Evolutionary conservation across 2,888 invertebrate genomes (phyloP).

Genomic region (Capitulum mitella): DNA sequence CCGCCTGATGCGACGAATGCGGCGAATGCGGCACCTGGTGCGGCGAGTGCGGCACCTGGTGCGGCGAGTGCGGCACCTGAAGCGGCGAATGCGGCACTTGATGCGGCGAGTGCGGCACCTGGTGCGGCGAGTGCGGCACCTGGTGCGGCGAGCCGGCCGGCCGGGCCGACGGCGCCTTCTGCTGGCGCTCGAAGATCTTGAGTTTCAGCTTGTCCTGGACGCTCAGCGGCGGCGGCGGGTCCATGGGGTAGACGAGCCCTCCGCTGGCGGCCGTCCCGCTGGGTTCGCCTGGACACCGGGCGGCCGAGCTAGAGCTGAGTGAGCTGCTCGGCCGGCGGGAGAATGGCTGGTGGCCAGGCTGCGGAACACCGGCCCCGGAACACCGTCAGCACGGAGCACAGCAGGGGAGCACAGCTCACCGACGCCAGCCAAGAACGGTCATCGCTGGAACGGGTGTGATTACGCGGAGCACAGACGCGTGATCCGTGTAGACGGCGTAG

Average conservation of each 20-base stretch:
- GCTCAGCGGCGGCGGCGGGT: not conserved
- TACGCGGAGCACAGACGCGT: too few relatives aligned
- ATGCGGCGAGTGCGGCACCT: not conserved
- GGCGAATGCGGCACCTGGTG: not conserved
- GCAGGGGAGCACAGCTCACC: too few relatives aligned
- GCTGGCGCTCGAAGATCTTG: constrained; percentile 13
- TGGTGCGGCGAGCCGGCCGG: not conserved
- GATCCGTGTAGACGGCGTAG: too few relatives aligned
- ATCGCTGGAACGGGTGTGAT: too few relatives aligned
- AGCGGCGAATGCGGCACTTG: not conserved
- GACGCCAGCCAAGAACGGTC: too few relatives aligned
- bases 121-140: not conserved
- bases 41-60: not conserved
- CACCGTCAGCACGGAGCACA: not conserved
- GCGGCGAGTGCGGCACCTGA: not conserved
- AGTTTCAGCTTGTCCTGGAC: constrained; percentile 11
- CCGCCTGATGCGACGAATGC: not conserved
- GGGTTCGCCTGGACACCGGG: constrained; percentile 17
- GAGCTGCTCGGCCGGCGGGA: constrained; percentile 23
- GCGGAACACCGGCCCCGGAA: not conserved
- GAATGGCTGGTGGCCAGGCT: constrained; percentile 23
- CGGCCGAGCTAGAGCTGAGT: constrained; percentile 10
- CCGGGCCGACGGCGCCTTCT: not conserved
- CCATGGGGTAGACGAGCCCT: not conserved
- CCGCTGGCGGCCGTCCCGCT: not conserved